A percentile compares a stretch with the other conserved stretches of the same genome.
Conservation (phyloP, 92 coral and sea anemone species). For the Heliopora coerulea region DNA sequence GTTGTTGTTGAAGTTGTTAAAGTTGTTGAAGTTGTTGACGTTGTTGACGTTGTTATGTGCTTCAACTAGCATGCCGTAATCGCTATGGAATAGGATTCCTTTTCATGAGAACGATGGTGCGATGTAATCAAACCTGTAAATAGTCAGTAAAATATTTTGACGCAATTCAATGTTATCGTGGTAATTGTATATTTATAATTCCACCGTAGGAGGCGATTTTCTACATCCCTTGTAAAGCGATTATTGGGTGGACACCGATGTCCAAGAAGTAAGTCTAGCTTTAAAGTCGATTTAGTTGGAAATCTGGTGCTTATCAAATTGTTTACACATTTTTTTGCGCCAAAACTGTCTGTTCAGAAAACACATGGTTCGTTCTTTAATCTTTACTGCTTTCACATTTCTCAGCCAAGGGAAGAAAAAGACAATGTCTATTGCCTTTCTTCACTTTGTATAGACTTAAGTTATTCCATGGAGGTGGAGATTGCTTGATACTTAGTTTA, state of each 20-base stretch:
- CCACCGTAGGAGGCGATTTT: conserved; percentile 75
- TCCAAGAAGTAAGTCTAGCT: conserved; percentile 70
- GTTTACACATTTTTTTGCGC: no score
- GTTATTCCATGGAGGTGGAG: conserved; percentile 96
- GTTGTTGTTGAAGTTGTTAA: no score
- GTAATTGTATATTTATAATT: neutral
- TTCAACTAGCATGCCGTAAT: no score
- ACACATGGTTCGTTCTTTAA: neutral
- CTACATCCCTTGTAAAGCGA: conserved; percentile 89
- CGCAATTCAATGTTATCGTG: no score
- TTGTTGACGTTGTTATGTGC: no score
- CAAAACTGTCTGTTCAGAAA: neutral
- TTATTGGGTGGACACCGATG: conserved; percentile 94
- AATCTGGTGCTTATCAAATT: neutral
- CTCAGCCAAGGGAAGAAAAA: no score
- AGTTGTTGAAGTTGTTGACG: no score
- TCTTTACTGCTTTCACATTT: neutral
- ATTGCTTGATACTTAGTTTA: conserved; percentile 82
- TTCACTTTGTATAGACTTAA: conserved; percentile 62
- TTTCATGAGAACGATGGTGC: no score
- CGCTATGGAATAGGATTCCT: no score
- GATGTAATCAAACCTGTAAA: no score
- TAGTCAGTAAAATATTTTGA: no score
- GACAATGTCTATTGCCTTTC: no score
- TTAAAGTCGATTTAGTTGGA: neutral